Evolutionary conservation across 2,888 invertebrate species (phyloP), one percentile per base, ranked within the genome.

Genomic region (Augochlorella aurata): DNA sequence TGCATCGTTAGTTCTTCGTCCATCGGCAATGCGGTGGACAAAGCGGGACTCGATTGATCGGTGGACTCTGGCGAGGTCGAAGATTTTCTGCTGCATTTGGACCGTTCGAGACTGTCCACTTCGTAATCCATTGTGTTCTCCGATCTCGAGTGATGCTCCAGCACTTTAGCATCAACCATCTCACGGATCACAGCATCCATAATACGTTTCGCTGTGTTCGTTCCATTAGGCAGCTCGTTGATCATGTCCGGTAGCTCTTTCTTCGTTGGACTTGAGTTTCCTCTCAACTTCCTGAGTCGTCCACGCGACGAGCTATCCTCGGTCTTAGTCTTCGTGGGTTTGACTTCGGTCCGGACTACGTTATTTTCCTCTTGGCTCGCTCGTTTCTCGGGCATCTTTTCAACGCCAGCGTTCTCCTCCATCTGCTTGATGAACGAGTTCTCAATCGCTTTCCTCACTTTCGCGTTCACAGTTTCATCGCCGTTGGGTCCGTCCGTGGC

Each of bases 1-100:
- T 95, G 95, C 94, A 97, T 97, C 44, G 97, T 97, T 85, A 97
- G 94, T 92, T 97, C 97, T 94, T 97, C 97, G 90, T 97, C 97
- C 91, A 97, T 94, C 0, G 97, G 97, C 75, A 97, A 92, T 0
- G 97, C 97, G 2, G 95, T 95, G 85, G 97, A 97, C 78, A 97
- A 92, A 84, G 96, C 96, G 4, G 97, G 97, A 89, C 97, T 97
- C 0, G 97, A 95, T 89, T 97, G 97, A 7, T 89, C 87, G 7
- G 88, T 89, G 1, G 86, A 87, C 44, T 88, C 90, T 0, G 92
- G 90, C 7, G 92, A 91, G 1, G 80, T 88, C 8, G 92, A 91
- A 0, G 87, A 88, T 38, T 90, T 92, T 12, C 87, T 73, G 65
- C 68, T 88, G 7, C 67, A 77, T 18, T 91, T 93, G 0, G 91